A percentile compares a stretch with the other conserved stretches of the same genome.
Conservation (phyloP, 2,888 invertebrate genomes). For the Crepidodera aurea region DNA sequence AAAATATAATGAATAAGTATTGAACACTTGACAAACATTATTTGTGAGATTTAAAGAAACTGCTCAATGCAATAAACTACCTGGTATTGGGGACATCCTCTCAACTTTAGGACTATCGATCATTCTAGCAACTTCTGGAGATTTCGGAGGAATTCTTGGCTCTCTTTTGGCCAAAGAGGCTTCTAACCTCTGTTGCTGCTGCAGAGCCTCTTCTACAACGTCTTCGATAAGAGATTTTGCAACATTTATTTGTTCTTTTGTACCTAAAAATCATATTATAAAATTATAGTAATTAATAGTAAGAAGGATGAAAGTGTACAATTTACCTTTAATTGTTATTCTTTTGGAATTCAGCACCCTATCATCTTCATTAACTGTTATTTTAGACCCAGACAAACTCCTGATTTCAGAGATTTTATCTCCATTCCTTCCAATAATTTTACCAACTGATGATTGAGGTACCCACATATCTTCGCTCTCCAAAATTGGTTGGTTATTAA, state of each 20-base stretch:
- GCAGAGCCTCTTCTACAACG: slow-evolving; percentile 68
- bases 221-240: slow-evolving; percentile 78
- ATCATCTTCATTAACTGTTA: slow-evolving; percentile 64
- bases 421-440: slow-evolving; percentile 80
- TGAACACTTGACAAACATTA: too few relatives aligned
- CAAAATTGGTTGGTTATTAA: slow-evolving; percentile 72
- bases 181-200: slow-evolving; percentile 60
- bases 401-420: slow-evolving; percentile 76
- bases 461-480: slow-evolving; percentile 73
- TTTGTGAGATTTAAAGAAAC: too few relatives aligned
- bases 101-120: slow-evolving; percentile 53
- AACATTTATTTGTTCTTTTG: slow-evolving; percentile 75
- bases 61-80: too few relatives aligned
- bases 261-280: slow-evolving; percentile 64
- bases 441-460: slow-evolving; percentile 72
- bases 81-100: slow-evolving; percentile 54
- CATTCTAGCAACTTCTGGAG: slow-evolving; percentile 41
- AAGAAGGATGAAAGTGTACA: too few relatives aligned
- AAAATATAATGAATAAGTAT: too few relatives aligned
- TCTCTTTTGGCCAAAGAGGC: slow-evolving; percentile 63
- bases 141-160: slow-evolving; percentile 60
- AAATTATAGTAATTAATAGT: too few relatives aligned
- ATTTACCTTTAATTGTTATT: slow-evolving; percentile 56
- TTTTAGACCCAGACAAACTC: slow-evolving; percentile 75
- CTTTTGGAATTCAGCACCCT: slow-evolving; percentile 45